Evolutionary conservation across 2,113 vertebrate species (phyloP), one percentile per base, ranked within the genome.

Genomic region (Scortum barcoo): DNA sequence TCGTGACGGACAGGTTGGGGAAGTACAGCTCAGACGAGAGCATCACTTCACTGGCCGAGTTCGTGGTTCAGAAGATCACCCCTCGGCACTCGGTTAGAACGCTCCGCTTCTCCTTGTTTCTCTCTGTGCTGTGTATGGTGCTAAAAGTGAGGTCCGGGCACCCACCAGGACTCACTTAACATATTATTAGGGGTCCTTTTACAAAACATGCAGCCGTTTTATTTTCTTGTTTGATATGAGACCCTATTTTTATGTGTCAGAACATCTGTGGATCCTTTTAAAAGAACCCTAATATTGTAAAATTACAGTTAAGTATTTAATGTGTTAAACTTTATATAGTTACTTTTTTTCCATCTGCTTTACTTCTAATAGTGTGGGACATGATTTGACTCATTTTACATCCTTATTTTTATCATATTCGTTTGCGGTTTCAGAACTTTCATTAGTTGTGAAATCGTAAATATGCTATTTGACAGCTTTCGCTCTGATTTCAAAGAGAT

Each of bases 11-110:
- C 87, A 96, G 98, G 36, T 95, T 99, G 91, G 98, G 98, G 66
- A 99, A 99, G 89, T 99, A 99, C 89, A 96, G 97, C 95, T 97
- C 95, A 1, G 98, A 99, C 77, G 98, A 99, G 84, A 97, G 96
- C 86, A 96, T 99, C 90, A 99, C 97, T 11, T 99, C 98, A 33
- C 95, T 99, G 93, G 98, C 98, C 6, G 98, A 99, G 90, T 99
- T 99, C 53, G 91, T 97, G 88, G 98, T 99, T 84, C 98, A 99
- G 90, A 99, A 99, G 95, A 95, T 99, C 95, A 96, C 97, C 10
- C 93, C 96, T 60, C 97, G 98, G 56, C 98, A 99, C 83, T 68
- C 65, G 96, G 98, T 99, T 88, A 97, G 98, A 58, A 11, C 53
- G 6, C 13, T n/a, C 7, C 28, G 3, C 12, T 22, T 54, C 4